Conservation (phyloP, 2,113 vertebrate genomes). For the Scartelaos histophorus region DNA sequence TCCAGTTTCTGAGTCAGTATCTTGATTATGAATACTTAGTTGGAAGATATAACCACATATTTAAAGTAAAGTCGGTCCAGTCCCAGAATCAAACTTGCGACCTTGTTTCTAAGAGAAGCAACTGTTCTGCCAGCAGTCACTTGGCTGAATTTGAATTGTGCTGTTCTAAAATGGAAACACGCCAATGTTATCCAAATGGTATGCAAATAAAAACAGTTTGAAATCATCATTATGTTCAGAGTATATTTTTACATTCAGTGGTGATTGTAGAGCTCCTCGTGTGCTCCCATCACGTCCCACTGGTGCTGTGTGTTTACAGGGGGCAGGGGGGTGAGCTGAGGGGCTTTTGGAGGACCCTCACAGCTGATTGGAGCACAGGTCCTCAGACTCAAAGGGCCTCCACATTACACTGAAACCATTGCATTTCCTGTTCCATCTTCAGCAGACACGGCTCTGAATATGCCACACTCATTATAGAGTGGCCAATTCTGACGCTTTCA, state of each 20-base stretch:
- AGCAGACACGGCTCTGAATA: conserved; percentile 37
- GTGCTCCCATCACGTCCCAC: neutral
- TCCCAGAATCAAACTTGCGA: no score
- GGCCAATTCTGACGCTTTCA: conserved; percentile 21
- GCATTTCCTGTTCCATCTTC: conserved; percentile 27
- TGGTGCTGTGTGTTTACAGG: neutral
- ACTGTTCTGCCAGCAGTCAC: no score
- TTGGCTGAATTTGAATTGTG: neutral
- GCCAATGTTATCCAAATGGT: neutral
- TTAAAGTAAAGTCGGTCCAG: no score
- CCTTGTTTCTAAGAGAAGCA: no score
- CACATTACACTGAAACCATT: conserved; percentile 11
- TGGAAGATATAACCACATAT: no score
- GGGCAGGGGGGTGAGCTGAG: neutral
- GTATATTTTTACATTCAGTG: neutral
- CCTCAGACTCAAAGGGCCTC: conserved; percentile 3
- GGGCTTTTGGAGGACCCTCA: conserved; percentile 16
- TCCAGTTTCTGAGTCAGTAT: neutral
- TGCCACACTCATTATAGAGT: conserved; percentile 35
- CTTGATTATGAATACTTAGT: no score
- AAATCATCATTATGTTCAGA: neutral
- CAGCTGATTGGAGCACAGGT: conserved; percentile 18
- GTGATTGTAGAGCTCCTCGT: neutral
- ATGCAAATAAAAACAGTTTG: neutral
- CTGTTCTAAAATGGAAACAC: neutral